phyloP scores from a whole-genome alignment of 2,888 invertebrate genomes.

The Aproaerema taeniolella region DNA sequence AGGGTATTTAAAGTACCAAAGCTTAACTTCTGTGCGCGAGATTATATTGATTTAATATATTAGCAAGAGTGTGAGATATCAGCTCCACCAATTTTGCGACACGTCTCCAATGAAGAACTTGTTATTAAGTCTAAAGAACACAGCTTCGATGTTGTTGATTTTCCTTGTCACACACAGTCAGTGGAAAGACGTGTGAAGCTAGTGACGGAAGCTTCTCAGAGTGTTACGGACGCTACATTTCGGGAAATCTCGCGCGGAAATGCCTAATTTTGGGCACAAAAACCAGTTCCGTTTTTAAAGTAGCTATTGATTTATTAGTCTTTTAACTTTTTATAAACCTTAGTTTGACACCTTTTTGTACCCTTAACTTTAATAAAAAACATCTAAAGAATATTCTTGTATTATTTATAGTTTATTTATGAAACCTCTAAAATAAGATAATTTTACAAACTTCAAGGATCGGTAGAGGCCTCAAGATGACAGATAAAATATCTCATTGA shows the following conservation, averaged over 20 bases:
- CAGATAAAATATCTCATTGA: no score
- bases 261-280: slow-evolving; percentile 10
- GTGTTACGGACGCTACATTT: slow-evolving; percentile 14
- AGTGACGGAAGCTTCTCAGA: slow-evolving; percentile 18
- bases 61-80: slow-evolving; percentile 4
- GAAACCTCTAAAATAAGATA: no score
- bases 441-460: no score
- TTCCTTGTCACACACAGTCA: slow-evolving; percentile 11
- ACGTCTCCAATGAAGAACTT: neutral
- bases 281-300: neutral
- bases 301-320: no score
- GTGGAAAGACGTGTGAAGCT: slow-evolving; percentile 14
- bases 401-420: no score
- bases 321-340: no score
- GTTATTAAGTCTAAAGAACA: neutral
- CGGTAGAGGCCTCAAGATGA: no score
- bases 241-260: slow-evolving; percentile 11
- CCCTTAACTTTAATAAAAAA: no score
- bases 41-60: slow-evolving; percentile 10
- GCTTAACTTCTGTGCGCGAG: slow-evolving; percentile 12
- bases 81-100: neutral
- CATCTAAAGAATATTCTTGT: no score
- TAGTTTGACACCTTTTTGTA: no score
- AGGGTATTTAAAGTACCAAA: slow-evolving; percentile 6
- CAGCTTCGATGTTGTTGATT: neutral